Percentiles rank a stretch among this genome's conserved stretches.
Conservation (phyloP, 1,140 invertebrate species). For the Psix sp. region DNA sequence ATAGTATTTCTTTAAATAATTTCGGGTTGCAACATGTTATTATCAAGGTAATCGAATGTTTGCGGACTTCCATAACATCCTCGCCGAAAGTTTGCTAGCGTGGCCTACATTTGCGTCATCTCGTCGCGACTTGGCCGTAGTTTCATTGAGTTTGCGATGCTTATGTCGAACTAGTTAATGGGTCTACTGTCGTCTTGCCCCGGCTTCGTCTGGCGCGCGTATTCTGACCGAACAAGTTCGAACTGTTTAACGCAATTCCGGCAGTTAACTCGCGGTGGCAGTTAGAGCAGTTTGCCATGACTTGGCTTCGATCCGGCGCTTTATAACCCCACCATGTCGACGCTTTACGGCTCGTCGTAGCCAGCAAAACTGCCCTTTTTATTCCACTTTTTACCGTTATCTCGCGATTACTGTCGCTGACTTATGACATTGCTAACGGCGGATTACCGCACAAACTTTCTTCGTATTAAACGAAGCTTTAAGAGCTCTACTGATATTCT, state of each 20-base stretch:
- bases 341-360: constrained; percentile 24
- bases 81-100: constrained; percentile 23
- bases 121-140: constrained; percentile 35
- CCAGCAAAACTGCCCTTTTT: constrained; percentile 19
- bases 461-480: too few relatives aligned
- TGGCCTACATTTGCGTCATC: constrained; percentile 48
- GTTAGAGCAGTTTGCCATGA: constrained; percentile 53
- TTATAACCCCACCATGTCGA: constrained; percentile 16
- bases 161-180: constrained; percentile 65
- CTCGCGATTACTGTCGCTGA: constrained; percentile 36
- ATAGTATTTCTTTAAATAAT: too few relatives aligned
- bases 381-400: constrained; percentile 36
- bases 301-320: constrained; percentile 38
- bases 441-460: too few relatives aligned
- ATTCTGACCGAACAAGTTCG: constrained; percentile 50
- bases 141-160: constrained; percentile 56
- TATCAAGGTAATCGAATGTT: too few relatives aligned
- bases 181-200: constrained; percentile 19
- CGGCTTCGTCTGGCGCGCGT: constrained; percentile 15
- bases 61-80: too few relatives aligned
- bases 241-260: constrained; percentile 61
- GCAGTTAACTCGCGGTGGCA: constrained; percentile 58
- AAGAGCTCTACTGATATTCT: too few relatives aligned
- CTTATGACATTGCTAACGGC: constrained; percentile 11
- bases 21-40: too few relatives aligned